Evolutionary conservation across 2,888 invertebrate genomes (phyloP).

Genomic region (Antitype chi): DNA sequence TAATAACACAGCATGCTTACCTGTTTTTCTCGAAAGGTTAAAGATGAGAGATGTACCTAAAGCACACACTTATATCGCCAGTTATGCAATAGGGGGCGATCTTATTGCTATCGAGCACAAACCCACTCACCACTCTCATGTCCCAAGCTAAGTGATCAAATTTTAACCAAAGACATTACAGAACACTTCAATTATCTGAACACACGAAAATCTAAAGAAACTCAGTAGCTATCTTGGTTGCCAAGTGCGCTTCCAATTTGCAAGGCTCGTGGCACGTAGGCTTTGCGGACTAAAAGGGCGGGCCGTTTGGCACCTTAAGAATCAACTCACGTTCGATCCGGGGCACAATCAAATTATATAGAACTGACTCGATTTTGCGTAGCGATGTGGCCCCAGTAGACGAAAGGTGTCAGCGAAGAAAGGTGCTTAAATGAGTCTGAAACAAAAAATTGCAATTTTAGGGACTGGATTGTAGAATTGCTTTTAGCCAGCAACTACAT

Average conservation of each 20-base stretch:
- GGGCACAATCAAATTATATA: conserved; percentile 69
- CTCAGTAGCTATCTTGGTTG: conserved; percentile 23
- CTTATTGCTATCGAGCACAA: neutral
- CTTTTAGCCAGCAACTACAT: neutral
- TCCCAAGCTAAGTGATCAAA: conserved; percentile 10
- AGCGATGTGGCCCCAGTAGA: conserved; percentile 44
- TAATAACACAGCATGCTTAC: neutral
- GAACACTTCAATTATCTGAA: conserved; percentile 39
- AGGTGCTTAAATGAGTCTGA: neutral
- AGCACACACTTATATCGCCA: neutral
- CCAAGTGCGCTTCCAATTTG: conserved; percentile 58
- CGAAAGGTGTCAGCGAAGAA: conserved; percentile 26
- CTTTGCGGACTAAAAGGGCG: conserved; percentile 54
- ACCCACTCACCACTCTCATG: neutral
- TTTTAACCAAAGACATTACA: conserved; percentile 28
- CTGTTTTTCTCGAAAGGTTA: neutral
- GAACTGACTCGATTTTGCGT: conserved; percentile 67
- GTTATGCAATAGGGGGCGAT: neutral
- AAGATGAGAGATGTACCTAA: neutral
- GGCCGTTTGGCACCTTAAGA: conserved; percentile 58
- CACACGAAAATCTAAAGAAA: conserved; percentile 36
- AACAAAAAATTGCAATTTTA: neutral
- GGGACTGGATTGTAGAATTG: fast-evolving
- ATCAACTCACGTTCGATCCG: conserved; percentile 63
- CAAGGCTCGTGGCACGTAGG: conserved; percentile 51